These are phyloP conservation scores for Synanthedon formicaeformis DNA, from an alignment of 2,888 invertebrate species.

Conservation along the genomic window DNA sequence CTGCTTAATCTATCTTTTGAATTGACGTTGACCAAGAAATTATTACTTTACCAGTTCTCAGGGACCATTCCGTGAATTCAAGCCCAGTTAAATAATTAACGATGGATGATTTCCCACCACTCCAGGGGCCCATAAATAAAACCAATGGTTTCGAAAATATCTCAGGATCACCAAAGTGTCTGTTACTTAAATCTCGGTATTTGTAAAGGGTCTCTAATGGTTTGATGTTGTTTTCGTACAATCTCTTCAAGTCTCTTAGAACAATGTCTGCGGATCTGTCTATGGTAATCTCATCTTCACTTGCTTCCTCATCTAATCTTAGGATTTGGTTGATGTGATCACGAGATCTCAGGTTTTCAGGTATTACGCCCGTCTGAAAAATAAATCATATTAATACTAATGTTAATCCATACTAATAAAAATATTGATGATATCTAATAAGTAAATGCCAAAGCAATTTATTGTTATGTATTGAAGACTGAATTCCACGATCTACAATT, in stretches of 20 bases:
- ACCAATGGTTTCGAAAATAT: conserved; percentile 94
- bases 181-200: conserved; percentile 90
- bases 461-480: too few relatives aligned
- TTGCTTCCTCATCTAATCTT: conserved; percentile 81
- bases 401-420: neutral
- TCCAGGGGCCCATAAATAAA: conserved; percentile 96
- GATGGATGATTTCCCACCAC: conserved; percentile 94
- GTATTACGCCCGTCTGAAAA: conserved; percentile 78
- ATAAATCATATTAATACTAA: neutral
- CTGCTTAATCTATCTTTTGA: conserved; percentile 3
- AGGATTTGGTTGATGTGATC: conserved; percentile 85
- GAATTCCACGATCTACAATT: too few relatives aligned
- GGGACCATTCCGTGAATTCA: conserved; percentile 84
- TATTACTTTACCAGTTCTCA: conserved; percentile 80
- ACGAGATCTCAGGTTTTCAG: conserved; percentile 81
- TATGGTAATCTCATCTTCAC: conserved; percentile 77
- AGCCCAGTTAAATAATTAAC: conserved; percentile 92
- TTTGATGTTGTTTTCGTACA: conserved; percentile 89
- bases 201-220: conserved; percentile 92
- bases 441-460: too few relatives aligned
- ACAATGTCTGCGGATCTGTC: conserved; percentile 82
- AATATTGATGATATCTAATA: neutral
- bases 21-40: neutral
- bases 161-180: conserved; percentile 93
- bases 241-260: conserved; percentile 84